These are phyloP conservation scores for Onychorhynchus coronatus DNA, from an alignment of 2,113 vertebrate genomes.

Conservation along the genomic window DNA sequence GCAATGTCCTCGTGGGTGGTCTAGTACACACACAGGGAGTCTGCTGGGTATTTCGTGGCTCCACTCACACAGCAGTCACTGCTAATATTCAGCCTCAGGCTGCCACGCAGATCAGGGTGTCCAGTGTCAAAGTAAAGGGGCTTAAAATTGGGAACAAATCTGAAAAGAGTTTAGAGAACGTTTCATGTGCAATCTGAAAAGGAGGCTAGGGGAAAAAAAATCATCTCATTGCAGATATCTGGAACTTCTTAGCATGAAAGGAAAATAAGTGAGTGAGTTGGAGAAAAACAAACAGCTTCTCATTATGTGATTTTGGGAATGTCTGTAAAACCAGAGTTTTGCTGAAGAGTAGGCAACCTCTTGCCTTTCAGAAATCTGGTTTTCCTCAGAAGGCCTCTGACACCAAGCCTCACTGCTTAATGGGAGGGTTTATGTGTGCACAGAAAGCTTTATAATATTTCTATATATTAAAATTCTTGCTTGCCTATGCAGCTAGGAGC, in stretches of 20 bases:
- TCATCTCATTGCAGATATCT: not conserved
- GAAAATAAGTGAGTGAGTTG: not conserved
- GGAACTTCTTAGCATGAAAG: not conserved
- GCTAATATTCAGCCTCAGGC: not conserved
- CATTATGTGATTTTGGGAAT: not conserved
- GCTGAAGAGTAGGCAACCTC: not conserved
- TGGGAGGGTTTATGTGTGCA: not conserved
- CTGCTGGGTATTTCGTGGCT: not conserved
- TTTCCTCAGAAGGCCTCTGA: not conserved
- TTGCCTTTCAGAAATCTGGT: not conserved
- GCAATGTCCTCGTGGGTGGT: not conserved
- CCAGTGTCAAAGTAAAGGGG: not conserved
- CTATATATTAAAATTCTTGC: not conserved
- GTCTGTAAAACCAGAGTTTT: not conserved
- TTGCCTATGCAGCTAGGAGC: not conserved
- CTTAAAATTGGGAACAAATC: not conserved
- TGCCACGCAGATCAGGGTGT: not conserved
- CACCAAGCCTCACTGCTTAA: not conserved
- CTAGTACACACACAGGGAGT: not conserved
- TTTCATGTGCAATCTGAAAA: not conserved
- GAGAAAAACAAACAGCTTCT: not conserved
- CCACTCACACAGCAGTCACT: not conserved
- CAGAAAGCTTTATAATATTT: not conserved
- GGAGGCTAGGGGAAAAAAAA: not conserved
- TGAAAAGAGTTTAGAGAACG: not conserved